These are phyloP conservation scores for Pseudorhombus dupliciocellatus DNA, from an alignment of 2,113 vertebrate species.

Conservation along the genomic window DNA sequence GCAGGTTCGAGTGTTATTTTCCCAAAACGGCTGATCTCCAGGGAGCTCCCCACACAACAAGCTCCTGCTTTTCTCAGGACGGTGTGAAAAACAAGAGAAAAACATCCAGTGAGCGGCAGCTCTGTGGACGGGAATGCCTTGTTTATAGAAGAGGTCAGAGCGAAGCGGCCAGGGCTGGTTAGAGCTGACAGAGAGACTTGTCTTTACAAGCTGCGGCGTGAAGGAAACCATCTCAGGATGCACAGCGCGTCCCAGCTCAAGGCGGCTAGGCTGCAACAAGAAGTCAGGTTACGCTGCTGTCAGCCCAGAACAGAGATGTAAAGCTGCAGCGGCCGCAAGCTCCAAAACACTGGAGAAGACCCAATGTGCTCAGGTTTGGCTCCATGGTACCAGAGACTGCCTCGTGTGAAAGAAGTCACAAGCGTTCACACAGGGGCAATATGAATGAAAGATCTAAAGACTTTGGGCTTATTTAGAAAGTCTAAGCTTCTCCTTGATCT, in stretches of 20 bases:
- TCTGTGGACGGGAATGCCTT: neutral
- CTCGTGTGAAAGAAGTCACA: neutral
- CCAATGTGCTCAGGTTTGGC: neutral
- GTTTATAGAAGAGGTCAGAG: neutral
- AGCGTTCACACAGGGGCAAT: neutral
- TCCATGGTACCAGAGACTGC: too few species aligned
- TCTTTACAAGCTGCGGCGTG: neutral
- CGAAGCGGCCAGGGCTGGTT: neutral
- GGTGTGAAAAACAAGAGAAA: neutral
- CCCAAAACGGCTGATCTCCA: neutral
- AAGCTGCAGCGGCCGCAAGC: neutral
- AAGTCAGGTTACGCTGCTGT: neutral
- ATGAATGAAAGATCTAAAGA: neutral
- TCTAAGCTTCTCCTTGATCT: constrained; percentile 19
- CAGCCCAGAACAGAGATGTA: neutral
- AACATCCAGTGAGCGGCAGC: neutral
- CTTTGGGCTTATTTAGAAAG: constrained; percentile 1
- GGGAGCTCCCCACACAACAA: neutral
- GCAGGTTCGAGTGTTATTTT: neutral
- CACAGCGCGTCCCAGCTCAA: neutral
- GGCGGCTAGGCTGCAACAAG: neutral
- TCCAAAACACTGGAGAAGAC: too few species aligned
- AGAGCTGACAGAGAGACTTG: neutral
- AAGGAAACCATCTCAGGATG: neutral
- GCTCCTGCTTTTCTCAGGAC: neutral